These are phyloP conservation scores for Pollimyrus isidori DNA, from an alignment of 2,113 vertebrate genomes.

Conservation along the genomic window DNA sequence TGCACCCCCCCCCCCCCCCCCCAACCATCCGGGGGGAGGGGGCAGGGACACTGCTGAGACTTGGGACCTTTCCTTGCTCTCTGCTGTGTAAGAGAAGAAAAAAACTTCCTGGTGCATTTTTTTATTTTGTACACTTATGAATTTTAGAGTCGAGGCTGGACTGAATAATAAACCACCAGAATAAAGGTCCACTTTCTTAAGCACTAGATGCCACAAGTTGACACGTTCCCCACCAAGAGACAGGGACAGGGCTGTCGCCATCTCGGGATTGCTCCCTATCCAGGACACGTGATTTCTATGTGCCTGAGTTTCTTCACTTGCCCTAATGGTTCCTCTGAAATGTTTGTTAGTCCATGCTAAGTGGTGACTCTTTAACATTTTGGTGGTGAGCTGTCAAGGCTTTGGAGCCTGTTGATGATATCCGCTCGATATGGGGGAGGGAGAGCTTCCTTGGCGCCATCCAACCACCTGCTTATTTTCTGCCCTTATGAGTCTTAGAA, in stretches of 20 bases:
- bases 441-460: background rate
- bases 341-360: conserved; percentile 7
- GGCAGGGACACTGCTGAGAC: background rate
- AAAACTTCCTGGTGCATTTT: background rate
- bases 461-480: background rate
- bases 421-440: background rate
- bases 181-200: background rate
- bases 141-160: background rate
- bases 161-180: background rate
- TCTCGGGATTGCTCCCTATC: background rate
- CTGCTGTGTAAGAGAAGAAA: background rate
- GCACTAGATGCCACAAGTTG: conserved; percentile 10
- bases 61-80: background rate
- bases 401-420: background rate
- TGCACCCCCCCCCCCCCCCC: background rate
- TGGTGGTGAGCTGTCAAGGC: background rate
- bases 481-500: background rate
- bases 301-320: conserved; percentile 2
- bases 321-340: conserved; percentile 13
- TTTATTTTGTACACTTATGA: conserved; percentile 7
- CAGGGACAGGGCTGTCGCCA: background rate
- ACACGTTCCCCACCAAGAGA: background rate
- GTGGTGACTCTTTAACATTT: conserved; percentile 10
- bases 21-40: background rate
- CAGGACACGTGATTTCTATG: background rate